Evolutionary conservation across 2,888 invertebrate species (phyloP), one percentile per base, ranked within the genome.

Genomic region (Deilephila elpenor): DNA sequence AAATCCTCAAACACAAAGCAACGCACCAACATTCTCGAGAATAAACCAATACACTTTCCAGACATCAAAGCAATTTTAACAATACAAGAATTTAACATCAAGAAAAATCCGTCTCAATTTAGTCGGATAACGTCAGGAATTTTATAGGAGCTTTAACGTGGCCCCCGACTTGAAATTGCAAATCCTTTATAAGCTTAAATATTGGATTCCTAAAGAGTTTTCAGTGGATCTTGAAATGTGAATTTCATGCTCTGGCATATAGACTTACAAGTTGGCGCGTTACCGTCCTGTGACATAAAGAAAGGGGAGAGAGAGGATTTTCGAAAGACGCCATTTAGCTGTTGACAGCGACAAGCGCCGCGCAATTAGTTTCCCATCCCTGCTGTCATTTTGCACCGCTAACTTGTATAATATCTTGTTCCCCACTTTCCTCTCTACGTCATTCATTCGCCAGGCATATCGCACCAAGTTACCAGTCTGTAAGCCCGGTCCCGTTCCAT

Each of bases 21-120:
- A 20, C 59, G 61, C 56, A 34, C 56, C 51, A 53, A 73, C 51
- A 56, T 56, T 73, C 17, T 29, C 17, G 19, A 64, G 29, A 73
- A 64, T 56, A 51, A 62, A 53, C 56, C 25, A 29, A 62, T 61
- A 73, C 20, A 51, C 20, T 59, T 32, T 34, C 14, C 37, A 56
- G 56, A 37, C 59, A 59, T 71, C 14, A 59, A 59, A 56, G 56
- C 34, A 34, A 71, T 59, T 59, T 53, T 20, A 59, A 71, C 59
- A 71, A 71, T 56, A 59, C 29, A 71, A 56, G 37, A 34, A 32
- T 34, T 32, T 56, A 59, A 59, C 37, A n/a, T 25, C 44, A 11
- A 14, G 44, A 67, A 51, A 64, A 67, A 51, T 51, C 67, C 25
- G 20, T 25, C 44, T 17, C 5, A 14, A 67, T 25, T 56, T 56